Percentiles rank a stretch among this genome's conserved stretches.
Conservation (phyloP, 2,888 invertebrate species). For the Camponotus fellah region DNA sequence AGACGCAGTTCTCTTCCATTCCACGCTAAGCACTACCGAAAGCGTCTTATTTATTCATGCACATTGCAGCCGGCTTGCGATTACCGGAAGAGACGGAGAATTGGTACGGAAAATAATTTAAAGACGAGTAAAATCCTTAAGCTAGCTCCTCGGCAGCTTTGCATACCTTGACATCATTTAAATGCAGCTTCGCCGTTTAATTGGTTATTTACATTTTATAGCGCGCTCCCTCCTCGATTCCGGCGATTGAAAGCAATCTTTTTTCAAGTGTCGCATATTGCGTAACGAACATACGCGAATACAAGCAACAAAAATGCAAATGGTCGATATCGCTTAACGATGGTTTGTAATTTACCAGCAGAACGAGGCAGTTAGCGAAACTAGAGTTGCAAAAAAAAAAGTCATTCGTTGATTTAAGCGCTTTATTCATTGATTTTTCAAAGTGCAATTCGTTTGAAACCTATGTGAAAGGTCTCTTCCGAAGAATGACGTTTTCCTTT, state of each 20-base stretch:
- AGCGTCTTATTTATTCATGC: conserved; percentile 52
- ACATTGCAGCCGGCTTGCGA: conserved; percentile 41
- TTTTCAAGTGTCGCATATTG: conserved; percentile 25
- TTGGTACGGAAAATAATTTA: conserved; percentile 54
- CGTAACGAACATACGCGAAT: conserved; percentile 14
- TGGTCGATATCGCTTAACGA: conserved; percentile 32
- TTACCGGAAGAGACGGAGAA: conserved; percentile 40
- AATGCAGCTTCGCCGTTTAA: conserved; percentile 46
- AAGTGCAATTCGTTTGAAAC: conserved; percentile 40
- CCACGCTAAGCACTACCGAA: conserved; percentile 23
- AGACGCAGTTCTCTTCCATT: conserved; percentile 21
- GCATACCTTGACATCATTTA: conserved; percentile 36
- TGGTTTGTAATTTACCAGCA: conserved; percentile 23
- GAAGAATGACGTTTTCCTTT: conserved; percentile 46
- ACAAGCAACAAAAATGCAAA: conserved; percentile 40
- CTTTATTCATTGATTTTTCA: conserved; percentile 57
- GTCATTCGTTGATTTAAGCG: conserved; percentile 55
- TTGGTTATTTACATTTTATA: conserved; percentile 53
- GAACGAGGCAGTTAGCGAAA: conserved; percentile 33
- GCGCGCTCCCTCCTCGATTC: background rate
- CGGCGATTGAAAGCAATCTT: conserved; percentile 16
- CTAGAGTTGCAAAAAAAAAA: conserved; percentile 26
- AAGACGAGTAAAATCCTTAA: conserved; percentile 49
- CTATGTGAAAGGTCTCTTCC: conserved; percentile 65
- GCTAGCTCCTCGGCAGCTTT: conserved; percentile 32